These are phyloP conservation scores for Malurus splendens DNA, from an alignment of 2,797 vertebrate genomes.

Conservation along the genomic window DNA sequence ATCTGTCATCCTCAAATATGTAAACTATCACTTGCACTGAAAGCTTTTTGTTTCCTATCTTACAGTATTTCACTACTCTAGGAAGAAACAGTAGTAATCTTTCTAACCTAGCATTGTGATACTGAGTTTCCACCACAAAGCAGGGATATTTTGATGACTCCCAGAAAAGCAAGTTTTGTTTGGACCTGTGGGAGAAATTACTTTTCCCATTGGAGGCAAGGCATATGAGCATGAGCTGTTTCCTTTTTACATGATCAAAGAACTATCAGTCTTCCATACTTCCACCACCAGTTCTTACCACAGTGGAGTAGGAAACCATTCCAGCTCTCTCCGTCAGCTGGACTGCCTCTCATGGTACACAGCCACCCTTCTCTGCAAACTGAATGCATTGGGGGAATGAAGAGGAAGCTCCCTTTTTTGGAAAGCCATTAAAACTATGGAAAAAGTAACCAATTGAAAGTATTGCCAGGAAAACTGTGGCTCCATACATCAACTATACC, in stretches of 20 bases:
- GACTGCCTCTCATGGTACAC: background rate
- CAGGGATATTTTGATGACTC: background rate
- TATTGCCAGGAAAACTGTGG: background rate
- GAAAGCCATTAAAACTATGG: background rate
- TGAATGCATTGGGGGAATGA: background rate
- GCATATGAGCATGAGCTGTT: background rate
- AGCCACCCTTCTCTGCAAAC: background rate
- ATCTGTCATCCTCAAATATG: background rate
- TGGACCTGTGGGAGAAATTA: background rate
- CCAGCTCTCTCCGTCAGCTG: background rate
- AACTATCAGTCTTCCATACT: background rate
- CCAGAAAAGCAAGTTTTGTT: background rate
- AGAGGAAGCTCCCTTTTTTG: background rate
- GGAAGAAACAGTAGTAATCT: background rate
- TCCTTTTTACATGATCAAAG: background rate
- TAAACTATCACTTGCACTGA: background rate
- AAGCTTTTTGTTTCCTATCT: background rate
- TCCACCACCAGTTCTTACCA: background rate
- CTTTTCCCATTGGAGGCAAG: background rate
- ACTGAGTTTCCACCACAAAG: constrained; percentile 28
- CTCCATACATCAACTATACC: background rate
- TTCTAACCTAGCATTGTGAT: background rate
- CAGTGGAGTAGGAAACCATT: background rate
- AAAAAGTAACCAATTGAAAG: background rate
- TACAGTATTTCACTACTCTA: background rate